These are phyloP conservation scores for Bos taurus DNA, from an alignment of 2,113 vertebrate genomes.

Conservation along the genomic window DNA sequence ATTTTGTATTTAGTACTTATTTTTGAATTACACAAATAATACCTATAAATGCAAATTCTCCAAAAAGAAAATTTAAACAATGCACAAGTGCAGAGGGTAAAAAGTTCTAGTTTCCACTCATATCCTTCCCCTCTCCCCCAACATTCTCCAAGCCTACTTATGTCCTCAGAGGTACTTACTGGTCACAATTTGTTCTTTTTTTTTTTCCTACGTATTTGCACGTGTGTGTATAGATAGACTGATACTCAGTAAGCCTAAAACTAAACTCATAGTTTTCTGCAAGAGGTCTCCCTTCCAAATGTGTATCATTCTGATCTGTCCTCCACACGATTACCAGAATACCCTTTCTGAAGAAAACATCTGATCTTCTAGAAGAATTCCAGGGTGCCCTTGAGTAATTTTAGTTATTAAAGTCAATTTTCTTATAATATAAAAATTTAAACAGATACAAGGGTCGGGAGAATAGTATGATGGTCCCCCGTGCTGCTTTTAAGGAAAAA, in stretches of 20 bases:
- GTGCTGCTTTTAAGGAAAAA: background rate
- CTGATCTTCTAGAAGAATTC: background rate
- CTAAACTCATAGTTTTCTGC: background rate
- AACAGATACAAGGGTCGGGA: background rate
- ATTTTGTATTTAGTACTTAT: background rate
- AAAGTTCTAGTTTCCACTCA: background rate
- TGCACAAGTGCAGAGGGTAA: background rate
- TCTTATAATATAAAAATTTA: background rate
- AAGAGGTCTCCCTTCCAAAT: background rate
- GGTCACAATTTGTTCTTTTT: background rate
- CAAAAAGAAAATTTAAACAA: background rate
- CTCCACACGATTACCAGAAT: background rate
- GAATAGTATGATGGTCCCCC: background rate
- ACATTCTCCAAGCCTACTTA: background rate
- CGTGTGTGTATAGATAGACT: background rate
- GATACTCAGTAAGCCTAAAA: background rate
- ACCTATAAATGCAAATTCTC: background rate
- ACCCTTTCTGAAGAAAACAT: background rate
- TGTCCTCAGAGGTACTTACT: background rate
- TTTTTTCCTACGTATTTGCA: background rate
- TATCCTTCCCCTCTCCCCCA: accelerated
- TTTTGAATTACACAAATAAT: background rate
- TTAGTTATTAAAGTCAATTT: background rate
- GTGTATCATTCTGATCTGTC: background rate
- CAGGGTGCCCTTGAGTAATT: background rate